Conservation (phyloP, 2,113 vertebrate genomes). For the Tetrax tetrax region DNA sequence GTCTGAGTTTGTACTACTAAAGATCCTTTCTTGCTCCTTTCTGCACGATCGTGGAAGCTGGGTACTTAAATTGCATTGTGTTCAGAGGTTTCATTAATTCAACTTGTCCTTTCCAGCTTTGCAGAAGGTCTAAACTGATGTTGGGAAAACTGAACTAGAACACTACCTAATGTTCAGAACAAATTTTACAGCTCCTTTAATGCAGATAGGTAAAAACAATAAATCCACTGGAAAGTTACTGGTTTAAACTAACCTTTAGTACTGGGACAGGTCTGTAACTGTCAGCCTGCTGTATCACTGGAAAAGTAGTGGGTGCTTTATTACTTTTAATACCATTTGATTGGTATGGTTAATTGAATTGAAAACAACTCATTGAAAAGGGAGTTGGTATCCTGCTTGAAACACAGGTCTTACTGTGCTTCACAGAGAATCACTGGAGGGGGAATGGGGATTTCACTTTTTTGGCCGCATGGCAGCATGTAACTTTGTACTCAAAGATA, state of each 20-base stretch:
- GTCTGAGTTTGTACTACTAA: background rate
- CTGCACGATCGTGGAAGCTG: background rate
- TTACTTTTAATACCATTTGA: background rate
- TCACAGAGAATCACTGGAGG: background rate
- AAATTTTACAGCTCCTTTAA: background rate
- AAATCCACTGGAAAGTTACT: background rate
- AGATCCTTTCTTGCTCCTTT: background rate
- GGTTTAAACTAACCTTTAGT: background rate
- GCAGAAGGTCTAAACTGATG: background rate
- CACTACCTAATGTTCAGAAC: background rate
- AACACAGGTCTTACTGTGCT: background rate
- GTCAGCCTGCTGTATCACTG: background rate
- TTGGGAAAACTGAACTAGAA: background rate
- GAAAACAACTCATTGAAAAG: background rate
- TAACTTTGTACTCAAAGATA: background rate
- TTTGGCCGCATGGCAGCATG: background rate
- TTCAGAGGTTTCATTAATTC: background rate
- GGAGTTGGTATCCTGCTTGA: background rate
- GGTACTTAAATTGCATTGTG: background rate
- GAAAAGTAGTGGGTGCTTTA: background rate
- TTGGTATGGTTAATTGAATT: background rate
- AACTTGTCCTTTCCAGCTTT: background rate
- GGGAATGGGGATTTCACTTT: background rate
- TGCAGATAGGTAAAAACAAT: background rate
- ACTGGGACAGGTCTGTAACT: background rate